Conservation (phyloP, 2,797 vertebrate genomes). For the Chromobotia macracanthus region DNA sequence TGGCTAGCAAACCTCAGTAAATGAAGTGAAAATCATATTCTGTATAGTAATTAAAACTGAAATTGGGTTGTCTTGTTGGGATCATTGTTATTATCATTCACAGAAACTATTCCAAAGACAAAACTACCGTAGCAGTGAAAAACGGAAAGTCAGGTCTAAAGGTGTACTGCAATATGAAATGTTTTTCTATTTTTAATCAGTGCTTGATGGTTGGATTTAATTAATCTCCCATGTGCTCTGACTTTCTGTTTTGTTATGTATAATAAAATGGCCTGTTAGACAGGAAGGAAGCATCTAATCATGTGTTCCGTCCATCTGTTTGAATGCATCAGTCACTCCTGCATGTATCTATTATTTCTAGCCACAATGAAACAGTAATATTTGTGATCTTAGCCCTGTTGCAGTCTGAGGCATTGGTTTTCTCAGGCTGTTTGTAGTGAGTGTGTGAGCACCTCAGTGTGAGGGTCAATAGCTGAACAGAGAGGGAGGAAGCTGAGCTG, state of each 20-base stretch:
- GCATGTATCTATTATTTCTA: slow-evolving; percentile 1
- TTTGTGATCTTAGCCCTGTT: background rate
- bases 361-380: background rate
- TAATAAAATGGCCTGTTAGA: too few species aligned
- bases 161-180: too few species aligned
- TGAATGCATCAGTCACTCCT: background rate
- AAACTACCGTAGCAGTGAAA: background rate
- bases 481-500: slow-evolving; percentile 44
- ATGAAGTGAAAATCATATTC: slow-evolving; percentile 1
- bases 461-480: slow-evolving; percentile 52
- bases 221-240: too few species aligned
- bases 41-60: background rate
- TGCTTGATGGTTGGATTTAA: too few species aligned
- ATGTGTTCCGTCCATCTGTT: background rate
- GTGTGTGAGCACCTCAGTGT: slow-evolving; percentile 44
- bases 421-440: slow-evolving; percentile 34
- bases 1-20: background rate
- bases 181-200: too few species aligned
- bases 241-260: too few species aligned
- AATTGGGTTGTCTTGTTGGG: background rate
- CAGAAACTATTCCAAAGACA: background rate
- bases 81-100: background rate
- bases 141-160: too few species aligned
- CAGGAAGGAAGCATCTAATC: too few species aligned
- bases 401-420: slow-evolving; percentile 27